These are phyloP conservation scores for Limnephilus rhombicus DNA, from an alignment of 2,888 invertebrate genomes.

Conservation along the genomic window DNA sequence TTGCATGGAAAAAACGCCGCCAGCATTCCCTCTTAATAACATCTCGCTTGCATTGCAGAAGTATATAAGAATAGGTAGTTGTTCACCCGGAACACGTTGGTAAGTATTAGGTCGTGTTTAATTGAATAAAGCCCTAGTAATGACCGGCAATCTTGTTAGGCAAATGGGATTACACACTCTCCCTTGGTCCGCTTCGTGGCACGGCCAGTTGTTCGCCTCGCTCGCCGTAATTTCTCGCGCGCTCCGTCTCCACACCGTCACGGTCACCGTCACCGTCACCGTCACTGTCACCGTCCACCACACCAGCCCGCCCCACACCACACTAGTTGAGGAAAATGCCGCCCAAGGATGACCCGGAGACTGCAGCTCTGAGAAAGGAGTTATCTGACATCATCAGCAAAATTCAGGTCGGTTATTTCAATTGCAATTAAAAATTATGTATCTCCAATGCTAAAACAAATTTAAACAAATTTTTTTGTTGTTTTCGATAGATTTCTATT, in stretches of 20 bases:
- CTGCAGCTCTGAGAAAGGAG: slow-evolving; percentile 87
- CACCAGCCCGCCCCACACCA: not conserved
- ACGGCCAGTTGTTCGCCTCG: not conserved
- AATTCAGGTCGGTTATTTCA: slow-evolving; percentile 81
- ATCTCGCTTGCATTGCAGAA: not conserved
- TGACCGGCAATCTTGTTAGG: slow-evolving; percentile 59
- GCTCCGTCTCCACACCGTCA: not conserved
- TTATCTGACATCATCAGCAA: slow-evolving; percentile 88
- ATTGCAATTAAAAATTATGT: not conserved
- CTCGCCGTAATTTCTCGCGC: not conserved
- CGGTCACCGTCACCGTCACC: no score
- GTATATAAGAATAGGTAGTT: not conserved
- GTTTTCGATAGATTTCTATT: no score
- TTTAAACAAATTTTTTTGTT: no score
- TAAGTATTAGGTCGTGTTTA: slow-evolving; percentile 46
- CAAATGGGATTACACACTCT: slow-evolving; percentile 59
- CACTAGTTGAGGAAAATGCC: slow-evolving; percentile 78
- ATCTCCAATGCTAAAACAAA: no score
- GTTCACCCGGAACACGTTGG: not conserved
- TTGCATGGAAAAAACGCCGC: no score
- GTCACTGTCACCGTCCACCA: no score
- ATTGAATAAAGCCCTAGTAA: slow-evolving; percentile 64
- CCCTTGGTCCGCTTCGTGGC: not conserved
- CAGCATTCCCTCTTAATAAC: no score
- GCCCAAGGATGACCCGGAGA: slow-evolving; percentile 90